Percentiles rank a stretch among this genome's conserved stretches.
Conservation (phyloP, 2,888 invertebrate genomes). For the Steinernema hermaphroditum region DNA sequence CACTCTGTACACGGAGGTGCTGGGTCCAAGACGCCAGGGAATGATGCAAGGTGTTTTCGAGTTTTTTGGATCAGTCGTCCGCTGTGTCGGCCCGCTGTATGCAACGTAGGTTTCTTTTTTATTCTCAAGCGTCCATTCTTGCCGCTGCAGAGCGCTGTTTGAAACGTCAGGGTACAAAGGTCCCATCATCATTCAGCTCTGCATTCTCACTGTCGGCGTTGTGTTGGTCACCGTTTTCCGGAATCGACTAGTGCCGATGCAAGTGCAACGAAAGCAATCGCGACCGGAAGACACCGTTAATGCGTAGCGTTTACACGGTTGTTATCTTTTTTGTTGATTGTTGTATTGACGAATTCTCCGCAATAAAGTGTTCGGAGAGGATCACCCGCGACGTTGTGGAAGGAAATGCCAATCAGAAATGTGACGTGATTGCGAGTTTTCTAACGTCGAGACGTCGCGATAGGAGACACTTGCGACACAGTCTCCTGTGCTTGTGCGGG, state of each 20-base stretch:
- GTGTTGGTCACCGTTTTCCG: background rate
- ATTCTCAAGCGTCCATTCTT: background rate
- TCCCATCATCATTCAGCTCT: slow-evolving; percentile 1
- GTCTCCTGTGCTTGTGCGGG: background rate
- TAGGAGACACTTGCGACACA: slow-evolving; percentile 6
- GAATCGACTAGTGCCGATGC: background rate
- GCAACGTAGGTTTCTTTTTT: slow-evolving; percentile 33
- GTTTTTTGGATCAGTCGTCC: slow-evolving; percentile 39
- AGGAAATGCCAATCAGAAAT: background rate
- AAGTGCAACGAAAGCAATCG: background rate
- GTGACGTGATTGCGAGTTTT: slow-evolving; percentile 9
- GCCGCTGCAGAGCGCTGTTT: background rate
- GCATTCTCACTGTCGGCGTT: background rate
- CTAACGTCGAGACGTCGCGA: background rate
- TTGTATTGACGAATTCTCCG: background rate
- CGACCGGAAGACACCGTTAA: background rate
- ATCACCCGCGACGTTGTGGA: too few species aligned
- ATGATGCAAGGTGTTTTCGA: slow-evolving; percentile 42
- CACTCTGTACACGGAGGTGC: slow-evolving; percentile 44
- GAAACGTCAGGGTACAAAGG: slow-evolving; percentile 18
- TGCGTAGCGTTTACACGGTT: background rate
- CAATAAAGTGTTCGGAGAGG: too few species aligned
- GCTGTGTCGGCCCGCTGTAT: slow-evolving; percentile 38
- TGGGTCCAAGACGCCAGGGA: slow-evolving; percentile 46
- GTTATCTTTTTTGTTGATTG: background rate